Evolutionary conservation across 2,888 invertebrate species (phyloP).

Genomic region (Pyrrhia umbra): DNA sequence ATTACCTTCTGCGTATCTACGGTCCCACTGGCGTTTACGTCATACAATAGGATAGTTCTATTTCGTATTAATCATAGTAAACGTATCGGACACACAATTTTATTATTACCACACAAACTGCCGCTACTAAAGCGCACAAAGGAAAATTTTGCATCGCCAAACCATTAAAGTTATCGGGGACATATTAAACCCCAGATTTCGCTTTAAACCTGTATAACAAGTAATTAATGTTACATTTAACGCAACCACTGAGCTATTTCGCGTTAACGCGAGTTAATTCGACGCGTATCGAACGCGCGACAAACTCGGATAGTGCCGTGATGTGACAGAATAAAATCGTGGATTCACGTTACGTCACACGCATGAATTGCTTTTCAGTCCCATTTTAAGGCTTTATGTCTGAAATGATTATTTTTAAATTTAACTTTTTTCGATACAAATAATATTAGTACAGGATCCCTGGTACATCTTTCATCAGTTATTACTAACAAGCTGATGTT

Average conservation of each 20-base stretch:
- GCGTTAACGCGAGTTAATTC: constrained; percentile 60
- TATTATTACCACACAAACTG: constrained; percentile 15
- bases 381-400: constrained; percentile 18
- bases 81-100: constrained; percentile 24
- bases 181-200: constrained; percentile 54
- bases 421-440: too few species aligned
- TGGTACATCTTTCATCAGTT: too few species aligned
- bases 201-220: constrained; percentile 55
- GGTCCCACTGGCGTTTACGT: too few species aligned
- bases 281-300: constrained; percentile 32
- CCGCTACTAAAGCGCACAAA: constrained; percentile 31
- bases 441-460: too few species aligned
- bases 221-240: constrained; percentile 65
- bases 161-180: constrained; percentile 57
- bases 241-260: constrained; percentile 53
- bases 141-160: constrained; percentile 45
- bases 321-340: constrained; percentile 41
- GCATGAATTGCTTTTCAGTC: constrained; percentile 10
- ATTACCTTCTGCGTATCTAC: too few species aligned
- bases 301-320: constrained; percentile 35
- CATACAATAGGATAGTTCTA: not conserved
- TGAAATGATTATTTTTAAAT: not conserved
- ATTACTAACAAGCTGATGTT: too few species aligned
- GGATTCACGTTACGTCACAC: constrained; percentile 24
- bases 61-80: not conserved